phyloP scores from a whole-genome alignment of 2,888 invertebrate genomes.

The Agrochola lota region DNA sequence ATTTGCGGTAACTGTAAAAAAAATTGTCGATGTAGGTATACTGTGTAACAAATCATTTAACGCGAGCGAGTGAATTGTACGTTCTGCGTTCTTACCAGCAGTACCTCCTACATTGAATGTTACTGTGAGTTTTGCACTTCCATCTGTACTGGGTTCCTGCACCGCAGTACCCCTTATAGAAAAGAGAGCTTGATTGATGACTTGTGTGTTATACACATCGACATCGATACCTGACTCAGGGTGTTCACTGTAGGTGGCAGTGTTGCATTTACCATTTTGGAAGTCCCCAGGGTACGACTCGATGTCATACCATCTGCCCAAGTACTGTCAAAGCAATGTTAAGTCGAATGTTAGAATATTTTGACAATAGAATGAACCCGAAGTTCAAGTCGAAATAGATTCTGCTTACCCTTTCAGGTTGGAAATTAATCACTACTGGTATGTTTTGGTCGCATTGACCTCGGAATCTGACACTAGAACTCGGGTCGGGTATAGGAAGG shows the following conservation, averaged over 20 bases:
- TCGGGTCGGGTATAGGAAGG: slow-evolving; percentile 65
- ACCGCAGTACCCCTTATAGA: slow-evolving; percentile 76
- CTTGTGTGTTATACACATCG: slow-evolving; percentile 75
- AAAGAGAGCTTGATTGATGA: slow-evolving; percentile 73
- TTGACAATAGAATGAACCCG: background rate
- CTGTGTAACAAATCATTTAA: background rate
- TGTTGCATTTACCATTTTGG: slow-evolving; percentile 79
- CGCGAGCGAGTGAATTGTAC: background rate
- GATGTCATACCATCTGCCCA: slow-evolving; percentile 79
- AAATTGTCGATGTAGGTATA: background rate
- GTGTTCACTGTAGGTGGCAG: slow-evolving; percentile 72
- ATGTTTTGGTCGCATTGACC: slow-evolving; percentile 64
- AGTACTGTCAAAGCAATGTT: slow-evolving; percentile 70
- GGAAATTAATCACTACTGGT: slow-evolving; percentile 42
- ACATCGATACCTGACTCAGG: slow-evolving; percentile 55
- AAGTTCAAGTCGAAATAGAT: background rate
- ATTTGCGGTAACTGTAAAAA: slow-evolving; percentile 74
- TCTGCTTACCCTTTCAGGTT: slow-evolving; percentile 38
- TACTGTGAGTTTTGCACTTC: slow-evolving; percentile 91
- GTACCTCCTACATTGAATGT: slow-evolving; percentile 89
- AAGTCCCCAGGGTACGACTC: slow-evolving; percentile 75
- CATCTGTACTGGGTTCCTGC: slow-evolving; percentile 83
- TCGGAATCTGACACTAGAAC: slow-evolving; percentile 65
- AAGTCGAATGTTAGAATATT: background rate
- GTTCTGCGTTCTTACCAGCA: slow-evolving; percentile 53